Conservation (phyloP, 2,797 vertebrate genomes). For the Spheniscus humboldti region DNA sequence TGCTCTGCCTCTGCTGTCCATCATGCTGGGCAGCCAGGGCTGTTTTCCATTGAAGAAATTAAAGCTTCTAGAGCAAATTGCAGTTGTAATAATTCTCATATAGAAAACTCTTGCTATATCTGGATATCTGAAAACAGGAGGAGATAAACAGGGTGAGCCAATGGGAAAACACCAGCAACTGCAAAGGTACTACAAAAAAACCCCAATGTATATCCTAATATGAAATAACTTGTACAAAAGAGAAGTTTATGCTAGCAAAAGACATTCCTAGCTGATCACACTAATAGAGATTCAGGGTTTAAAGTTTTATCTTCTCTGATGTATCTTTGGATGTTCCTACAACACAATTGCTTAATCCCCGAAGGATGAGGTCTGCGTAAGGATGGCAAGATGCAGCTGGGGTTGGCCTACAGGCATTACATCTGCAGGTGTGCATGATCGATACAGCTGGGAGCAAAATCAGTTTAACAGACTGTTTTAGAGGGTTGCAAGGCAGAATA, state of each 20-base stretch:
- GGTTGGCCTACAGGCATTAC: no score
- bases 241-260: not conserved
- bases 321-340: not conserved
- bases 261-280: not conserved
- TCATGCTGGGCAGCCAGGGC: not conserved
- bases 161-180: not conserved
- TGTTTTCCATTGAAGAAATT: not conserved
- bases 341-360: not conserved
- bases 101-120: not conserved
- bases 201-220: not conserved
- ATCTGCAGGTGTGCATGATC: accelerated
- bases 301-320: not conserved
- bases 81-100: not conserved
- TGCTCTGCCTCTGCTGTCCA: not conserved
- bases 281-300: not conserved
- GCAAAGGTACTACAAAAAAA: not conserved
- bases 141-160: no score
- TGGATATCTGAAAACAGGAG: not conserved
- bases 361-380: not conserved
- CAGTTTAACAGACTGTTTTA: not conserved
- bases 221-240: not conserved
- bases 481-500: not conserved
- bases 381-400: accelerated
- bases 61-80: not conserved
- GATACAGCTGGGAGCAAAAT: not conserved